A percentile compares a stretch with the other conserved stretches of the same genome.
Evolutionary conservation across 2,797 vertebrate genomes (phyloP).

Genomic region (Tragelaphus eurycerus): DNA sequence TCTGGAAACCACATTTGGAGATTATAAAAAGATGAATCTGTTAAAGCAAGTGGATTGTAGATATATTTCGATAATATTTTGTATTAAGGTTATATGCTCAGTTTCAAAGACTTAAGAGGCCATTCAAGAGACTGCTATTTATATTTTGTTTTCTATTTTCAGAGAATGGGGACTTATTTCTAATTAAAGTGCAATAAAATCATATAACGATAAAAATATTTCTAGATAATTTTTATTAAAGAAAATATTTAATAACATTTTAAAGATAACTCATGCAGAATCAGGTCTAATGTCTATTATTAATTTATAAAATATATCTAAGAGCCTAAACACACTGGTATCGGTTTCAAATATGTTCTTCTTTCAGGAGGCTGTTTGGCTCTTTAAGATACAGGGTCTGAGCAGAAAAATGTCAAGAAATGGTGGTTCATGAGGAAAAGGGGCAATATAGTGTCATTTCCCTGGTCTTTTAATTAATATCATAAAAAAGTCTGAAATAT

Average conservation of each 20-base stretch:
- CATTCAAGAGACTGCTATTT: neutral
- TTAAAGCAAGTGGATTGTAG: neutral
- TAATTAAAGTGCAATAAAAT: conserved; percentile 54
- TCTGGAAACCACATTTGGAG: conserved; percentile 11
- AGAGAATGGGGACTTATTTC: neutral
- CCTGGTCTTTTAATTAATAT: neutral
- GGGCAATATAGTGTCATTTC: neutral
- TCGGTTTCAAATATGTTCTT: neutral
- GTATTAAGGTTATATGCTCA: neutral
- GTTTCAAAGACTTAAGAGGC: conserved; percentile 22
- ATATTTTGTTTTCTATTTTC: conserved; percentile 45
- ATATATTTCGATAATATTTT: conserved; percentile 5
- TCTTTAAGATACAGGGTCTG: neutral
- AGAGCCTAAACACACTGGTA: neutral
- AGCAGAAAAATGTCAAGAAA: neutral
- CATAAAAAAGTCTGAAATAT: neutral
- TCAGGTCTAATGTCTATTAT: neutral
- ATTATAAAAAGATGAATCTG: conserved; percentile 41
- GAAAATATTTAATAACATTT: conserved; percentile 9
- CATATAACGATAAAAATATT: conserved; percentile 37
- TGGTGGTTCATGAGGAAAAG: neutral
- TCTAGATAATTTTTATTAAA: conserved; percentile 12
- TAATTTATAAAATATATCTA: neutral
- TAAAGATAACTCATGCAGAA: neutral
- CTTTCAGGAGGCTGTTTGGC: neutral